Conservation (phyloP, 2,888 invertebrate species). For the Noctuana brunneofusca region DNA sequence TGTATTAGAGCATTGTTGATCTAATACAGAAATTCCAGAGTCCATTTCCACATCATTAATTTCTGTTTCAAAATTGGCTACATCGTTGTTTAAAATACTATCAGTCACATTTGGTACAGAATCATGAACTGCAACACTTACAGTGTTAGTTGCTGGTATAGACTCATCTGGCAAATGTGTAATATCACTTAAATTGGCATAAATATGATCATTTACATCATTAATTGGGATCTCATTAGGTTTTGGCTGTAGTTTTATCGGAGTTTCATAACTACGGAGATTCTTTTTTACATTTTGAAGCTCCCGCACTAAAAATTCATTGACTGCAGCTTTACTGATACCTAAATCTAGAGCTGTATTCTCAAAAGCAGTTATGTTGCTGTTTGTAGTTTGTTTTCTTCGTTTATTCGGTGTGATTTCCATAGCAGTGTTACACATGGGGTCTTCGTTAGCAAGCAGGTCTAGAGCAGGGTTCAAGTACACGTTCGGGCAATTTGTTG, state of each 20-base stretch:
- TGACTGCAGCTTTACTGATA: conserved; percentile 61
- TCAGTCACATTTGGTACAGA: conserved; percentile 6
- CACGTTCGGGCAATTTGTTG: conserved; percentile 61
- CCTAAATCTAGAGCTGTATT: conserved; percentile 73
- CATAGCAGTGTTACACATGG: conserved; percentile 78
- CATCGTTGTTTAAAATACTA: conserved; percentile 28
- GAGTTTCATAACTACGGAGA: conserved; percentile 46
- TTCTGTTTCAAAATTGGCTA: conserved; percentile 16
- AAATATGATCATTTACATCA: conserved; percentile 48
- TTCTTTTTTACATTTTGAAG: conserved; percentile 71
- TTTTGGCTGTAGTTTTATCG: conserved; percentile 37
- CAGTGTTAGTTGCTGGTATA: neutral
- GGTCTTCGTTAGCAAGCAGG: conserved; percentile 72
- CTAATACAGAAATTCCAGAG: conserved; percentile 62
- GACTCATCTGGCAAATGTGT: neutral
- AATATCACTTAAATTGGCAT: conserved; percentile 50
- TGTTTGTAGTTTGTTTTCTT: conserved; percentile 62
- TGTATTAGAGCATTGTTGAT: conserved; percentile 56
- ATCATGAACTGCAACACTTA: conserved; percentile 13
- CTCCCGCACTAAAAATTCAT: conserved; percentile 67
- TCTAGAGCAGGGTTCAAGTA: conserved; percentile 76
- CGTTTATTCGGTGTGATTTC: conserved; percentile 72
- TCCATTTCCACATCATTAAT: conserved; percentile 51
- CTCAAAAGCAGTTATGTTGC: conserved; percentile 68
- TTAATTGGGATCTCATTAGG: conserved; percentile 25